Conservation (phyloP, 2,797 vertebrate species). For the Cuculus canorus region DNA sequence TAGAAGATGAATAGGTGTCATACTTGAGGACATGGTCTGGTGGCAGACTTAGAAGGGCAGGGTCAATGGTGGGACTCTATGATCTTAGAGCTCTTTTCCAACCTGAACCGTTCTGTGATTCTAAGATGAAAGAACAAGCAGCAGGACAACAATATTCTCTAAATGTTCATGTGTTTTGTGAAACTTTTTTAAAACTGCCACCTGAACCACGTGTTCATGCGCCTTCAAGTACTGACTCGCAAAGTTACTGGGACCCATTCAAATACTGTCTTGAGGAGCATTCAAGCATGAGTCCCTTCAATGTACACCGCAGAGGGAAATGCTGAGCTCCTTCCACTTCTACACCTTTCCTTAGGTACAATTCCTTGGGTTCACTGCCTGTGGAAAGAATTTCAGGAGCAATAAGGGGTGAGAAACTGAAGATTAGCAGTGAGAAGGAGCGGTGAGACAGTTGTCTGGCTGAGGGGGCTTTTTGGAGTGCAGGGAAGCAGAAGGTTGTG, state of each 20-base stretch:
- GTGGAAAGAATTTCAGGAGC: background rate
- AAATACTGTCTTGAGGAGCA: background rate
- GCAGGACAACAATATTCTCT: background rate
- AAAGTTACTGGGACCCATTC: background rate
- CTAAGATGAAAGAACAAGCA: background rate
- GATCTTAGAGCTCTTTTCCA: too few relatives aligned
- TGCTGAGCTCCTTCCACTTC: background rate
- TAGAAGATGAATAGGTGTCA: too few relatives aligned
- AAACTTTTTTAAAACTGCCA: background rate
- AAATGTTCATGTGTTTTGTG: background rate
- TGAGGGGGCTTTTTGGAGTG: background rate
- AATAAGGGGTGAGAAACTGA: background rate
- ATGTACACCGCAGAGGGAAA: background rate
- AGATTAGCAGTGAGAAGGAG: background rate
- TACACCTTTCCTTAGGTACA: background rate
- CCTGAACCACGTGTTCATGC: accelerated
- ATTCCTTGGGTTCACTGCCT: background rate
- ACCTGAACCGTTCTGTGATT: too few relatives aligned
- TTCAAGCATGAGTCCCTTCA: background rate
- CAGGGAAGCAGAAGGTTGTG: background rate
- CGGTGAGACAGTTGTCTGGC: background rate
- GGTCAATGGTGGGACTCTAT: too few relatives aligned
- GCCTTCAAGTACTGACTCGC: too few relatives aligned
- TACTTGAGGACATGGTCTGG: too few relatives aligned
- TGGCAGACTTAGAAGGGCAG: too few relatives aligned